phyloP scores from a whole-genome alignment of 2,113 vertebrate genomes.

The Condylura cristata region DNA sequence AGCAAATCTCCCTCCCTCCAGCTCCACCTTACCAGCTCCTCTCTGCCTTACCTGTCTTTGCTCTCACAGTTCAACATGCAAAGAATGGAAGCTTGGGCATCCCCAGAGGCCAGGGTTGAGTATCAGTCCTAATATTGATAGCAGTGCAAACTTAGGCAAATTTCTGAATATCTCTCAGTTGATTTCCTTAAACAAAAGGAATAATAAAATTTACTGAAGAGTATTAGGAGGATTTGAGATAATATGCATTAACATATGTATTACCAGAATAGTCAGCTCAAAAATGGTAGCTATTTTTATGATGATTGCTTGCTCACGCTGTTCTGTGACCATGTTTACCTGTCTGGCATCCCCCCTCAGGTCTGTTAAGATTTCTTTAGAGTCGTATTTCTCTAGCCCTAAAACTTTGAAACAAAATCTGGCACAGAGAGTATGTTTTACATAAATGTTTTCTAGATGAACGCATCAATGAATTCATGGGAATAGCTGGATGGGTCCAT shows the following conservation, averaged over 20 bases:
- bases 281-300: not conserved
- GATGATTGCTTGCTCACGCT: not conserved
- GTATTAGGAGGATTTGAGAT: not conserved
- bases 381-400: not conserved
- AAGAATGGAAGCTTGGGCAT: not conserved
- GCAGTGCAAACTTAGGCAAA: not conserved
- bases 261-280: not conserved
- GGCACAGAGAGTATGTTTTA: not conserved
- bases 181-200: constrained; percentile 1
- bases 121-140: not conserved
- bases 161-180: not conserved
- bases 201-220: not conserved
- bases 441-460: not conserved
- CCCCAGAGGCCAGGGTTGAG: not conserved
- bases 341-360: not conserved
- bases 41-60: not conserved
- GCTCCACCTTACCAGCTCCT: too few relatives aligned
- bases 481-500: not conserved
- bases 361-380: not conserved
- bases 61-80: not conserved
- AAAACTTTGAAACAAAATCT: not conserved
- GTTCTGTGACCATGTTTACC: not conserved
- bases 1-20: too few relatives aligned
- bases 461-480: not conserved
- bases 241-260: not conserved